Percentiles rank a stretch among this genome's conserved stretches.
Evolutionary conservation across 2,888 invertebrate species (phyloP).

Genomic region (Tachina grossa): DNA sequence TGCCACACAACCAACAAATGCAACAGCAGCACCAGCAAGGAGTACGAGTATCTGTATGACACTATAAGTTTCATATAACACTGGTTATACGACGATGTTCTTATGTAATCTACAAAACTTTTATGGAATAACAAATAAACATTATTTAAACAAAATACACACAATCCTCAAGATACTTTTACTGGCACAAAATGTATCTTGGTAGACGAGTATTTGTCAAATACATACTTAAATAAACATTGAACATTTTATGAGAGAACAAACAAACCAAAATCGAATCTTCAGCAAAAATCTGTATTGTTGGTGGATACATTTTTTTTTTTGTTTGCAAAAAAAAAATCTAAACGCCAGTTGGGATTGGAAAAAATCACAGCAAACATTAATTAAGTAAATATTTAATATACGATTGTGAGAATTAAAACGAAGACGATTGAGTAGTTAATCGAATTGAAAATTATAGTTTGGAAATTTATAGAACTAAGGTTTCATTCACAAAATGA

Average conservation of each 20-base stretch:
- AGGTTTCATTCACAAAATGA: neutral
- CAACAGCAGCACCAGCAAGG: constrained; percentile 28
- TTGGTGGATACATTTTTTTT: neutral
- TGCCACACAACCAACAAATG: constrained; percentile 17
- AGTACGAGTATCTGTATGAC: neutral
- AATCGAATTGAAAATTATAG: neutral
- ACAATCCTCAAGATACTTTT: constrained; percentile 39
- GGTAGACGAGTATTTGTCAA: constrained; percentile 39
- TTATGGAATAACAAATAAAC: constrained; percentile 48
- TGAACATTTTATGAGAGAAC: constrained; percentile 9
- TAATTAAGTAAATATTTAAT: constrained; percentile 19
- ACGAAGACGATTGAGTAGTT: neutral
- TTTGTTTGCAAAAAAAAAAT: constrained; percentile 40
- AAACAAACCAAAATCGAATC: constrained; percentile 41
- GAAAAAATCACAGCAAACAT: constrained; percentile 19
- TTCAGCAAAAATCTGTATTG: constrained; percentile 54
- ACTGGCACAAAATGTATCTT: constrained; percentile 11
- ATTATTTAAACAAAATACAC: constrained; percentile 51
- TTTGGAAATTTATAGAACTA: neutral
- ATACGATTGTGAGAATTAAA: constrained; percentile 1
- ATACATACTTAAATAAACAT: constrained; percentile 51
- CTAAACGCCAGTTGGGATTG: constrained; percentile 66
- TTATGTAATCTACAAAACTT: constrained; percentile 63
- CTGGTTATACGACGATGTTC: constrained; percentile 36
- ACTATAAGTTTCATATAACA: constrained; percentile 17